Conservation (phyloP, 2,113 vertebrate species). For the Chaetura pelagica region DNA sequence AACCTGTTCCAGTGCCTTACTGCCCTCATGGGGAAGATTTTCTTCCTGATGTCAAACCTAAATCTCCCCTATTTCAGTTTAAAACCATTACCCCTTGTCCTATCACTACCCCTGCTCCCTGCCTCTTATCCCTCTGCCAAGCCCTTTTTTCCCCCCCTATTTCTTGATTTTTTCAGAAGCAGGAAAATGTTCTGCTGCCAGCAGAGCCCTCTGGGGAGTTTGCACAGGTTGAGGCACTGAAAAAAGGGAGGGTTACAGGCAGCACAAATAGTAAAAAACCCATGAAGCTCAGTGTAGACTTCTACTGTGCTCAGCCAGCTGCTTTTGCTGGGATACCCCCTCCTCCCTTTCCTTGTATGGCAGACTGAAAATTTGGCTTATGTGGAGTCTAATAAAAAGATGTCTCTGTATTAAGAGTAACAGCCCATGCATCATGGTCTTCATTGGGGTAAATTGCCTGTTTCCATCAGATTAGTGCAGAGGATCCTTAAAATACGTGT, state of each 20-base stretch:
- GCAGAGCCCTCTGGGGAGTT: neutral
- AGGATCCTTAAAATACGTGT: neutral
- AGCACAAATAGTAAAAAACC: neutral
- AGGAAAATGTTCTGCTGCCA: neutral
- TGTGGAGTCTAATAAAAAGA: neutral
- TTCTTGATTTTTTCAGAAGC: neutral
- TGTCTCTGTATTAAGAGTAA: neutral
- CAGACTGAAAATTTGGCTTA: neutral
- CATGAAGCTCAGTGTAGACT: neutral
- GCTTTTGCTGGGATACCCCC: neutral
- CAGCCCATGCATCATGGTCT: neutral
- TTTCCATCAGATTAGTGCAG: neutral
- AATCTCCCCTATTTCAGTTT: too few relatives aligned
- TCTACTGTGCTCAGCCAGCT: neutral
- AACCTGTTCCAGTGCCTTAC: too few relatives aligned
- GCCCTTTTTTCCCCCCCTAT: neutral
- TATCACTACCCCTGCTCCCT: neutral
- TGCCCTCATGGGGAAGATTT: too few relatives aligned
- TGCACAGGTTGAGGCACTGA: neutral
- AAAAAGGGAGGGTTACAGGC: neutral
- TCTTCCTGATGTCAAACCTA: too few relatives aligned
- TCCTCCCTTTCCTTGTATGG: neutral
- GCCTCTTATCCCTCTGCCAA: neutral
- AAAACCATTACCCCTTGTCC: too few relatives aligned
- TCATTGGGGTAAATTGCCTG: neutral